These are phyloP conservation scores for Moxostoma hubbsi DNA, from an alignment of 2,797 vertebrate species.

Conservation along the genomic window DNA sequence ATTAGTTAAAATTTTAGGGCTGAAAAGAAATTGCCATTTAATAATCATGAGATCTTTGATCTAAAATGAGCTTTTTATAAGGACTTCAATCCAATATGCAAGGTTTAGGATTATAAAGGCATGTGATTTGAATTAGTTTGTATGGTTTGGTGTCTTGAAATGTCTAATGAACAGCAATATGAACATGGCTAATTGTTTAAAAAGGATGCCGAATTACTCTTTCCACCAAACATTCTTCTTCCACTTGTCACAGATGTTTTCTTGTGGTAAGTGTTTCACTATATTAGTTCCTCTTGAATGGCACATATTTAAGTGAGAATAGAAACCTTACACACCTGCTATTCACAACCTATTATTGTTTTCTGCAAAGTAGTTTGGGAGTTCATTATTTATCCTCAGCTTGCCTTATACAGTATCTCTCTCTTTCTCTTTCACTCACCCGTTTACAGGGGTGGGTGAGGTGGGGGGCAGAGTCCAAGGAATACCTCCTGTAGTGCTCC, in stretches of 20 bases:
- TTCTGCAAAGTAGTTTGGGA: background rate
- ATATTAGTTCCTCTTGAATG: background rate
- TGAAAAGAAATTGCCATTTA: too few species aligned
- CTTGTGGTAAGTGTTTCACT: background rate
- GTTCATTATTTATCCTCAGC: background rate
- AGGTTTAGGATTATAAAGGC: too few species aligned
- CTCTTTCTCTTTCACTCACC: conserved; percentile 56
- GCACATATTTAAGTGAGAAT: background rate
- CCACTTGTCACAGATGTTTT: conserved; percentile 1
- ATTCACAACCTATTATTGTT: background rate
- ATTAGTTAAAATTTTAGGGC: too few species aligned
- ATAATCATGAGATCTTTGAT: too few species aligned
- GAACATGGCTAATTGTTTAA: too few species aligned
- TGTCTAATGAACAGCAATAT: too few species aligned
- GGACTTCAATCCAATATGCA: too few species aligned
- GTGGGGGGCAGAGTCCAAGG: conserved; percentile 38
- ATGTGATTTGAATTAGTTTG: too few species aligned
- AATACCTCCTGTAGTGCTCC: conserved; percentile 59
- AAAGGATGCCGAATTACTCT: too few species aligned
- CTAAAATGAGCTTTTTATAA: too few species aligned
- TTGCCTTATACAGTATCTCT: too few species aligned
- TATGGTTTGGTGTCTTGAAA: too few species aligned
- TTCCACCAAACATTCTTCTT: background rate
- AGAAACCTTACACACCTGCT: background rate
- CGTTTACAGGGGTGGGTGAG: conserved; percentile 66